These are phyloP conservation scores for Ceryle rudis DNA, from an alignment of 2,797 vertebrate genomes.

Conservation along the genomic window DNA sequence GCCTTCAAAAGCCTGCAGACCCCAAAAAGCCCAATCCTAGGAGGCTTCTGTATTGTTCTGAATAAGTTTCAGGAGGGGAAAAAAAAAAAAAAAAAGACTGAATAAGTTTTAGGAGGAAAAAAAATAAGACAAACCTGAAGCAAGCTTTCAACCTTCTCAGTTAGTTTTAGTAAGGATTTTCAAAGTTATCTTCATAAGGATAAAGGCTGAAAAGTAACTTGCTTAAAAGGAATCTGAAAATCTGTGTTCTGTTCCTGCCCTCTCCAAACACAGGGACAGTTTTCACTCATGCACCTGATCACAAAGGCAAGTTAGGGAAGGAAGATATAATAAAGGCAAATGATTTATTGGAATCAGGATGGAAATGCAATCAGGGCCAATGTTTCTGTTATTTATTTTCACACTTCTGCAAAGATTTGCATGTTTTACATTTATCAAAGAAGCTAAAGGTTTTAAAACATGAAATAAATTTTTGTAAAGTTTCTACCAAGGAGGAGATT, in stretches of 20 bases:
- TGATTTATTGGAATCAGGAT: background rate
- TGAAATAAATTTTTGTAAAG: background rate
- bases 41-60: background rate
- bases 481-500: background rate
- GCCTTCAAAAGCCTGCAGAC: background rate
- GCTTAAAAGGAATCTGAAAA: constrained; percentile 5
- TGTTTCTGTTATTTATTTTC: background rate
- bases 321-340: background rate
- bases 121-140: background rate
- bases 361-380: background rate
- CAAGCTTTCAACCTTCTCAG: background rate
- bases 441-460: background rate
- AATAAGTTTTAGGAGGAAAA: too few relatives aligned
- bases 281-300: background rate
- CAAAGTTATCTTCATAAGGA: background rate
- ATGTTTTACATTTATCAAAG: background rate
- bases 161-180: constrained; percentile 11
- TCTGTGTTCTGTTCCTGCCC: background rate
- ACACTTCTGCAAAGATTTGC: background rate
- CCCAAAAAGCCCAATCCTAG: background rate
- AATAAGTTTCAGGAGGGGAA: background rate
- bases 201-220: background rate
- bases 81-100: too few relatives aligned
- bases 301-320: background rate
- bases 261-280: background rate